phyloP scores from a whole-genome alignment of 2,888 invertebrate species.

The Clivina fossor region DNA sequence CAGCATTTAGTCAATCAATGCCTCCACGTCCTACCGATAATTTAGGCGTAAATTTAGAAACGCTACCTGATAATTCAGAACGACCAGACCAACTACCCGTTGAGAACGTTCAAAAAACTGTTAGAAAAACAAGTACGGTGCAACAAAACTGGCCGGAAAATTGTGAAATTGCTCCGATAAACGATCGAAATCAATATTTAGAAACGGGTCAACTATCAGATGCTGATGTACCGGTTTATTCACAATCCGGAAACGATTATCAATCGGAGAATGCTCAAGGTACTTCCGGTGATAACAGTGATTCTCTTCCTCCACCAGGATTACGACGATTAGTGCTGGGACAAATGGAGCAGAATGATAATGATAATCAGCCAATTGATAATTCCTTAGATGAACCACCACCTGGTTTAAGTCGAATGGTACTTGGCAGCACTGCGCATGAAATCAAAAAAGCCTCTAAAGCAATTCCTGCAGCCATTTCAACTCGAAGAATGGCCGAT shows the following conservation, averaged over 20 bases:
- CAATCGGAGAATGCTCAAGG: constrained; percentile 25
- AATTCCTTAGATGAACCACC: constrained; percentile 60
- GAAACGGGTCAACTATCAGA: constrained; percentile 75
- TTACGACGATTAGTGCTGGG: constrained; percentile 67
- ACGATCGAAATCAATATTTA: constrained; percentile 74
- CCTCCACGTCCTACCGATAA: constrained; percentile 52
- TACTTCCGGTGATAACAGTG: constrained; percentile 41
- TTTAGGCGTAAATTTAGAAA: constrained; percentile 63
- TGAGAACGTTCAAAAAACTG: constrained; percentile 35
- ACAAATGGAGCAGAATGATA: constrained; percentile 58
- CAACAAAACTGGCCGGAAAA: constrained; percentile 55
- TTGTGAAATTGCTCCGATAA: constrained; percentile 65
- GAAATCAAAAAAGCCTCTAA: constrained; percentile 51
- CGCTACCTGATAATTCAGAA: constrained; percentile 69
- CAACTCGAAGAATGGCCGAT: constrained; percentile 38
- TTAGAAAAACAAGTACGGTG: constrained; percentile 38
- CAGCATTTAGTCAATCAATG: constrained; percentile 52
- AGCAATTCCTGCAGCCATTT: background rate
- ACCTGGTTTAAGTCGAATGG: constrained; percentile 66
- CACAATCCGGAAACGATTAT: constrained; percentile 33
- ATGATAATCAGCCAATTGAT: constrained; percentile 46
- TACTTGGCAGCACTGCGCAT: constrained; percentile 64
- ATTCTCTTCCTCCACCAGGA: constrained; percentile 64
- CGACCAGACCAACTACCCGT: constrained; percentile 57
- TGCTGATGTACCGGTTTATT: constrained; percentile 48